Evolutionary conservation across 64 coral and sea anemone species (phyloP).

Genomic region (Dendrophyllia cribrosa): DNA sequence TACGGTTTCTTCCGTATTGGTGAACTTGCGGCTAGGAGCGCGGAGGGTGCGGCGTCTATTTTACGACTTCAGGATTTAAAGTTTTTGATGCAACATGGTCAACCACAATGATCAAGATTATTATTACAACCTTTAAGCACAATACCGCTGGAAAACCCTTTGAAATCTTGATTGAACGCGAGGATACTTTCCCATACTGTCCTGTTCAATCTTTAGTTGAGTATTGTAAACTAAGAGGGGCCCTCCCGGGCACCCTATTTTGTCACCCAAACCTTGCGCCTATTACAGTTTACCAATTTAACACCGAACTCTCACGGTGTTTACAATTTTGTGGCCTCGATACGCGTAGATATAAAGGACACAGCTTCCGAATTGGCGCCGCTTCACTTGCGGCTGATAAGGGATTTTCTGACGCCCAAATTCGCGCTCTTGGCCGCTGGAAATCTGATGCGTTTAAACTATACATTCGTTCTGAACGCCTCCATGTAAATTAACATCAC

Average conservation of each 20-base stretch:
- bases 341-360: not conserved
- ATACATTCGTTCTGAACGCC: not conserved
- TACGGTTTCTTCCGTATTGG: slow-evolving; percentile 43
- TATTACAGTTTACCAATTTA: no score
- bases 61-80: not conserved
- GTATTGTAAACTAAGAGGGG: not conserved
- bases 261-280: not conserved
- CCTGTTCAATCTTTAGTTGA: slow-evolving; percentile 10
- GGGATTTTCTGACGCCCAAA: not conserved
- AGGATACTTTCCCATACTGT: not conserved
- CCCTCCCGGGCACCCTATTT: not conserved
- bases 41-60: not conserved
- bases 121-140: slow-evolving; percentile 24
- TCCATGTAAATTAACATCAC: no score
- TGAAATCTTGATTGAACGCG: slow-evolving; percentile 18
- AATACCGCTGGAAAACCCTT: slow-evolving; percentile 27
- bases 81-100: not conserved
- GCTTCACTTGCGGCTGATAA: not conserved
- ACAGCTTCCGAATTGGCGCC: not conserved
- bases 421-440: not conserved
- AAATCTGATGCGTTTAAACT: not conserved
- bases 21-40: not conserved
- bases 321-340: no score
- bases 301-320: no score
- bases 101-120: slow-evolving; percentile 22